Conservation (phyloP, 2,888 invertebrate species). For the Cecidostiba fungosa region DNA sequence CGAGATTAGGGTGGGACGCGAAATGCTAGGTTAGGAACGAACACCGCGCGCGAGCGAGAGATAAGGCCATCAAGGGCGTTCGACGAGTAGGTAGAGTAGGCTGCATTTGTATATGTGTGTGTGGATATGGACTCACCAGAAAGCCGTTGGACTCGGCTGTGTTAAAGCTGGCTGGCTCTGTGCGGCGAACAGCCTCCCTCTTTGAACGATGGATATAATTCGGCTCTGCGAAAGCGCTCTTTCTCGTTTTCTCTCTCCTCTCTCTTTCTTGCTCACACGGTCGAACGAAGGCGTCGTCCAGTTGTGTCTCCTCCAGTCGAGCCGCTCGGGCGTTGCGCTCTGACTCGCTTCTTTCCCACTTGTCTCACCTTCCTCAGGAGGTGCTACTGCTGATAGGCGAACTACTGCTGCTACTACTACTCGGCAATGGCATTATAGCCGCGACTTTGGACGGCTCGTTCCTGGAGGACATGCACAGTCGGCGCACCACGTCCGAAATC, state of each 20-base stretch:
- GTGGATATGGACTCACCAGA: conserved; percentile 42
- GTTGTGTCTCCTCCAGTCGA: not conserved
- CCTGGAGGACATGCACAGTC: conserved; percentile 41
- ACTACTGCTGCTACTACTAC: not conserved
- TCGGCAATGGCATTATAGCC: conserved; percentile 57
- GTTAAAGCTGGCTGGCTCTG: conserved; percentile 40
- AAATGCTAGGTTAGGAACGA: conserved; percentile 19
- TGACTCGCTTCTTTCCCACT: conserved; percentile 1
- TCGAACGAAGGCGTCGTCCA: conserved; percentile 2
- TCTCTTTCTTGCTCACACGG: not conserved
- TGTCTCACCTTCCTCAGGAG: conserved; percentile 44
- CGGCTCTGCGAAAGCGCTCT: not conserved
- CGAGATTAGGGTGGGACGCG: not conserved
- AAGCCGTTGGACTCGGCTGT: conserved; percentile 55
- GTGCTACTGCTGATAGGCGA: not conserved
- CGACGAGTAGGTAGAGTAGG: not conserved
- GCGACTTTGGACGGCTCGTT: conserved; percentile 39
- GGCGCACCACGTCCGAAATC: conserved; percentile 54
- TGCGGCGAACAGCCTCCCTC: conserved; percentile 62
- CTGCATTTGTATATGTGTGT: not conserved
- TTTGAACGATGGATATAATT: not conserved
- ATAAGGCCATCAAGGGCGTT: not conserved
- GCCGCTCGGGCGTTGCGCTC: conserved; percentile 1
- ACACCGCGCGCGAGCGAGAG: not conserved
- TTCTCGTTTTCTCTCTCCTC: not conserved